Evolutionary conservation across 2,888 invertebrate genomes (phyloP).

Genomic region (Dascillus cervinus): DNA sequence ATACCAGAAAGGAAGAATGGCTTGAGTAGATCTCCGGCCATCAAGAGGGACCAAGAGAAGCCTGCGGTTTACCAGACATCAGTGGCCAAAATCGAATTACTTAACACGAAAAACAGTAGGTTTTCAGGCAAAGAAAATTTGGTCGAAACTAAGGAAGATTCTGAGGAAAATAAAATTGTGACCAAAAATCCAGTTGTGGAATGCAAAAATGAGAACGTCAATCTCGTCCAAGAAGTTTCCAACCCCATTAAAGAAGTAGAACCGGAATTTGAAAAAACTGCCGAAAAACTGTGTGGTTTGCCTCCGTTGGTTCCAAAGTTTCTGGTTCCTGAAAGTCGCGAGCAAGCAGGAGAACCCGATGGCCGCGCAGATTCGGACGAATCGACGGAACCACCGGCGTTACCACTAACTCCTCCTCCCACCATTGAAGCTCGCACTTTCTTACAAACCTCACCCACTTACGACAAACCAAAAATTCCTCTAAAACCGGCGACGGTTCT

Average conservation of each 20-base stretch:
- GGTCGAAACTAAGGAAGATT: constrained; percentile 15
- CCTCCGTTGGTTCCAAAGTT: constrained; percentile 4
- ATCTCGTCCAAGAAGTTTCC: constrained; percentile 5
- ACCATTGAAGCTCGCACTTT: constrained; percentile 52
- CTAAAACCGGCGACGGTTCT: constrained; percentile 53
- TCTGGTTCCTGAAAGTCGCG: constrained; percentile 50
- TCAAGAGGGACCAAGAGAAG: constrained; percentile 59
- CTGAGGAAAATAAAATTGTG: constrained; percentile 10
- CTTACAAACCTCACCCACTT: constrained; percentile 52
- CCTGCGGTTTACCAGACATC: constrained; percentile 53
- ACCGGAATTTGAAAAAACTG: constrained; percentile 1
- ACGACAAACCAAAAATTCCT: constrained; percentile 61
- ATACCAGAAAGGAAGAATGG: constrained; percentile 30
- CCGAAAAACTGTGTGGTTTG: constrained; percentile 7
- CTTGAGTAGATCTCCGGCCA: constrained; percentile 52
- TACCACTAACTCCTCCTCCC: constrained; percentile 64
- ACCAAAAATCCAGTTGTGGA: constrained; percentile 5
- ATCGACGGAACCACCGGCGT: constrained; percentile 56
- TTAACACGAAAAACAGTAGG: constrained; percentile 33
- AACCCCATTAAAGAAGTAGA: constrained; percentile 7
- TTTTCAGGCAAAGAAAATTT: constrained; percentile 22
- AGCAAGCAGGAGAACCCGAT: constrained; percentile 77
- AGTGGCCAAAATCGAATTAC: constrained; percentile 35
- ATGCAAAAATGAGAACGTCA: constrained; percentile 4
- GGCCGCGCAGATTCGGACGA: constrained; percentile 80